These are phyloP conservation scores for Galerucella nymphaeae DNA, from an alignment of 2,888 invertebrate species.

Conservation along the genomic window DNA sequence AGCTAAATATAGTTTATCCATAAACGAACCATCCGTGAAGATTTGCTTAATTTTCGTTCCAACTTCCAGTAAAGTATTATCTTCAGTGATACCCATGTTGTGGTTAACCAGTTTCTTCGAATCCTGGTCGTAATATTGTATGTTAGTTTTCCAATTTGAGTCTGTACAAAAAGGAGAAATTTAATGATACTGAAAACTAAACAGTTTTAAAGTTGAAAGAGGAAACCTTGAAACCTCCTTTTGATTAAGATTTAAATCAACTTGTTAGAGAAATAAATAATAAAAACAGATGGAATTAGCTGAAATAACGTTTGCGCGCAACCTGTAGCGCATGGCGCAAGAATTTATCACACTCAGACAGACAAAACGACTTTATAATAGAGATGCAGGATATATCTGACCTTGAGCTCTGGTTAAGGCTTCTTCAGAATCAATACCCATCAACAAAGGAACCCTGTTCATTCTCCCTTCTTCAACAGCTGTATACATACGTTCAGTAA, in stretches of 20 bases:
- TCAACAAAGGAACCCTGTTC: slow-evolving; percentile 46
- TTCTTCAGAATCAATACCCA: slow-evolving; percentile 50
- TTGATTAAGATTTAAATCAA: no score
- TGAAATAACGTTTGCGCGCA: no score
- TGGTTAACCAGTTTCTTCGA: slow-evolving; percentile 38
- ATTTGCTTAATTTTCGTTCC: slow-evolving; percentile 41
- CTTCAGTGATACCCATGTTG: slow-evolving; percentile 43
- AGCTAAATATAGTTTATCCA: slow-evolving; percentile 13
- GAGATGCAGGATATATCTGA: background rate
- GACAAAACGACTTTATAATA: no score
- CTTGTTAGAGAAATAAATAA: no score
- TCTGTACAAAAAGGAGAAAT: slow-evolving; percentile 1
- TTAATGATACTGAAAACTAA: no score
- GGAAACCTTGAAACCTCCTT: no score
- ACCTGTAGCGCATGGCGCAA: no score
- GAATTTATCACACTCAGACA: background rate
- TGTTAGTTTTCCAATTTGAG: background rate
- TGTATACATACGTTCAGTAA: slow-evolving; percentile 46
- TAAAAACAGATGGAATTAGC: no score
- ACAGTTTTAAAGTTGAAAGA: no score
- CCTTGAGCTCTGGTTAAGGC: background rate
- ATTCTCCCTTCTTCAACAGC: slow-evolving; percentile 42
- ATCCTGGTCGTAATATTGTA: slow-evolving; percentile 31
- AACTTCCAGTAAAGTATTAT: slow-evolving; percentile 20
- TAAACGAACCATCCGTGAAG: slow-evolving; percentile 32